Evolutionary conservation across 2,113 vertebrate species (phyloP).

Genomic region (Craseonycteris thonglongyai): DNA sequence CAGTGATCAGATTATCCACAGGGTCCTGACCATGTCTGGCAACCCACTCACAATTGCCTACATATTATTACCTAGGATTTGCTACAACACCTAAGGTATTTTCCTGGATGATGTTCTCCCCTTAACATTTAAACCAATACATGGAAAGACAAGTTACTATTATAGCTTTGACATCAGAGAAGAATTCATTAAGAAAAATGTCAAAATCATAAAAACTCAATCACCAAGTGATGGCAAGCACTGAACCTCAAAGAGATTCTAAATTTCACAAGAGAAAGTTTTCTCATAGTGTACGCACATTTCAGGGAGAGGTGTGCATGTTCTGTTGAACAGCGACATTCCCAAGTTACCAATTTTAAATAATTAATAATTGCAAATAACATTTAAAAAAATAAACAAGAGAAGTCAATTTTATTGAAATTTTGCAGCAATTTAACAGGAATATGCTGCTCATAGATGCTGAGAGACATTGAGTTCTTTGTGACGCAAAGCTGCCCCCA

Average conservation of each 20-base stretch:
- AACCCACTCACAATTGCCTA: not conserved
- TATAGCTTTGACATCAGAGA: not conserved
- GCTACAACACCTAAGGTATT: not conserved
- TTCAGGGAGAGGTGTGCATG: not conserved
- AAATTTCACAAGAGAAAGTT: not conserved
- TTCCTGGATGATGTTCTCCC: not conserved
- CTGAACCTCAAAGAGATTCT: not conserved
- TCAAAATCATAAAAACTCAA: constrained; percentile 45
- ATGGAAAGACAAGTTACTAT: not conserved
- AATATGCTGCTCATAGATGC: not conserved
- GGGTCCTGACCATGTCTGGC: not conserved
- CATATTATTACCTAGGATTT: not conserved
- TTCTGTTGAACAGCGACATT: not conserved
- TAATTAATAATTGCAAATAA: not conserved
- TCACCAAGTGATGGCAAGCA: constrained; percentile 18
- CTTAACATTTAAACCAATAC: constrained; percentile 6
- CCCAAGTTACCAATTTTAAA: not conserved
- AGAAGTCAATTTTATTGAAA: not conserved
- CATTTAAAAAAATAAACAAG: not conserved
- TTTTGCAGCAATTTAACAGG: not conserved
- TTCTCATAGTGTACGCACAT: not conserved
- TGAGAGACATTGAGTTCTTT: not conserved
- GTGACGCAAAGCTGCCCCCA: not conserved
- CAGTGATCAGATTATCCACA: not conserved
- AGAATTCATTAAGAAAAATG: constrained; percentile 44